phyloP scores from a whole-genome alignment of 2,113 vertebrate genomes.

The Sebastes schlegelii region DNA sequence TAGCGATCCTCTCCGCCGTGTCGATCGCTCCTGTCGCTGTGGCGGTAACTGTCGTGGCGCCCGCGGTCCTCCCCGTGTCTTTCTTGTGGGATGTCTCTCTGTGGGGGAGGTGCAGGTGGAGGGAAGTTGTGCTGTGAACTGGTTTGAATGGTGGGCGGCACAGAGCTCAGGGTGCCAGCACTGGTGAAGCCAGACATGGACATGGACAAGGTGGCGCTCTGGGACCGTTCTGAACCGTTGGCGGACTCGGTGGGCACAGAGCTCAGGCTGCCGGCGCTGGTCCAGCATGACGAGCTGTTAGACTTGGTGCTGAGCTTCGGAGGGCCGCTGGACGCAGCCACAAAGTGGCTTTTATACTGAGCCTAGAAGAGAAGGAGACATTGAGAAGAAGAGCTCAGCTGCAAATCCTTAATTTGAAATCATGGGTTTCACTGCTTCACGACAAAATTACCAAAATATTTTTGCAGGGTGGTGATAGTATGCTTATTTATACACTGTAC shows the following conservation, averaged over 20 bases:
- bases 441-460: not conserved
- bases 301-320: conserved; percentile 92
- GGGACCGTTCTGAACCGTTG: conserved; percentile 67
- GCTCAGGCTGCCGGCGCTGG: conserved; percentile 96
- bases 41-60: conserved; percentile 77
- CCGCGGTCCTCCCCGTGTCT: conserved; percentile 83
- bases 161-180: conserved; percentile 79
- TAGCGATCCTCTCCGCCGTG: conserved; percentile 74
- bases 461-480: not conserved
- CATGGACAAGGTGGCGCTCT: conserved; percentile 51
- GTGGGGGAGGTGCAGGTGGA: conserved; percentile 81
- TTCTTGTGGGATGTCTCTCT: conserved; percentile 79
- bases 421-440: not conserved
- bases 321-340: conserved; percentile 92
- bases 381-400: conserved; percentile 14
- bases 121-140: conserved; percentile 64
- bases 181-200: conserved; percentile 80
- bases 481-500: not conserved
- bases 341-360: conserved; percentile 98
- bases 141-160: conserved; percentile 66
- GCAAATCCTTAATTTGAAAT: not conserved
- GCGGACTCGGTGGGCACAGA: conserved; percentile 88
- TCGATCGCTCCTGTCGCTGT: conserved; percentile 68
- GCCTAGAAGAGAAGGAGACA: conserved; percentile 80
- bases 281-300: conserved; percentile 93